phyloP scores from a whole-genome alignment of 2,113 vertebrate genomes.

The Merops nubicus region DNA sequence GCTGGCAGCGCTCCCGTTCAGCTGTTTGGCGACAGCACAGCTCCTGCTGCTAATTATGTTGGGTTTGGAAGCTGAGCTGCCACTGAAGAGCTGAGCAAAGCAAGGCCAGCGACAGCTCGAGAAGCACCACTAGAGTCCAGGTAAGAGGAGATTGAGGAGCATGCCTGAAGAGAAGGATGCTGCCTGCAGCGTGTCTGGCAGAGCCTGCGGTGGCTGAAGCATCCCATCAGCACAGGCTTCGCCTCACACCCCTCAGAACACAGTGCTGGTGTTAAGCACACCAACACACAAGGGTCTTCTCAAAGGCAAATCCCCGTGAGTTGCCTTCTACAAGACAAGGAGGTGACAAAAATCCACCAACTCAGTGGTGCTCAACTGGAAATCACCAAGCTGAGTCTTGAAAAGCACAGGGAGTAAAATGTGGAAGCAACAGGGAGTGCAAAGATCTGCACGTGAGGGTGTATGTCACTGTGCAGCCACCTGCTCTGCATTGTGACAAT shows the following conservation, averaged over 20 bases:
- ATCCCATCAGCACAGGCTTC: neutral
- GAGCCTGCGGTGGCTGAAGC: neutral
- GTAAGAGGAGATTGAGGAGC: neutral
- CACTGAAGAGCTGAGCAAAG: neutral
- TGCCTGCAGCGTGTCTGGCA: neutral
- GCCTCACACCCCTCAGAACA: neutral
- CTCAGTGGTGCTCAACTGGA: neutral
- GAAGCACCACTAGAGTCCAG: neutral
- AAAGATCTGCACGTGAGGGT: neutral
- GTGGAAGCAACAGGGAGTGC: rapidly evolving
- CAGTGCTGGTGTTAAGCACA: neutral
- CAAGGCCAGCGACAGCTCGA: neutral
- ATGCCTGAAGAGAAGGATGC: neutral
- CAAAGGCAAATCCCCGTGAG: neutral
- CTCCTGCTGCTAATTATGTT: neutral
- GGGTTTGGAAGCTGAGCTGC: neutral
- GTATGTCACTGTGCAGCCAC: rapidly evolving
- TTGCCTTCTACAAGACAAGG: rapidly evolving
- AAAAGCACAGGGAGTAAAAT: neutral
- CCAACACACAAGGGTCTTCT: neutral
- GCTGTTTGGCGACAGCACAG: neutral
- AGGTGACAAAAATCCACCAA: neutral
- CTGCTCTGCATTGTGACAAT: neutral
- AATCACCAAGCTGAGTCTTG: neutral
- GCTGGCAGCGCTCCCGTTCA: conserved; percentile 23